Evolutionary conservation across 2,797 vertebrate species (phyloP).

Genomic region (Lepus oiostolus): DNA sequence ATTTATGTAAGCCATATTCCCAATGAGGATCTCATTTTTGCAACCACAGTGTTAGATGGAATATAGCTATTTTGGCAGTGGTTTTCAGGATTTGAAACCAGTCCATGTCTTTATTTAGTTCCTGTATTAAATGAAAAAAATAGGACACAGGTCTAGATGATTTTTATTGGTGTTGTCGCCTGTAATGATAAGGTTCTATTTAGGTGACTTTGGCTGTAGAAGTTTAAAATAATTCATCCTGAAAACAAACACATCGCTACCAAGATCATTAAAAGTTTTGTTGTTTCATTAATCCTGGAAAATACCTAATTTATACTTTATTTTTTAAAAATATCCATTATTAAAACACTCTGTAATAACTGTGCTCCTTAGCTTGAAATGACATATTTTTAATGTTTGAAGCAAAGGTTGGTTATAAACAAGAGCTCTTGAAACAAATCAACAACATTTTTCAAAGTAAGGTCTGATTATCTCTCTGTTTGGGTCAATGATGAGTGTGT

Average conservation of each 20-base stretch:
- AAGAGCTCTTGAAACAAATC: neutral
- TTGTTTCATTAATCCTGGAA: neutral
- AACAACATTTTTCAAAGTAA: neutral
- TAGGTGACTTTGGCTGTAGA: neutral
- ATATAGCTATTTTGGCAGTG: conserved; percentile 23
- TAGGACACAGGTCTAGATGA: neutral
- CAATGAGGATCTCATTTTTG: conserved; percentile 33
- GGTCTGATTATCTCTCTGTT: conserved; percentile 1
- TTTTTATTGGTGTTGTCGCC: neutral
- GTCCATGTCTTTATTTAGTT: conserved; percentile 52
- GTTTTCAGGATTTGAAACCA: conserved; percentile 67
- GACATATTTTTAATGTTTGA: conserved; percentile 19
- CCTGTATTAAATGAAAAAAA: conserved; percentile 44
- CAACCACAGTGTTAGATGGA: neutral
- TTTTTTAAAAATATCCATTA: neutral
- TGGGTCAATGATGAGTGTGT: neutral
- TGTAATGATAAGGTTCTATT: neutral
- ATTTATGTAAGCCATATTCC: conserved; percentile 54
- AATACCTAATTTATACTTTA: conserved; percentile 37
- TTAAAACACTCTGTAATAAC: neutral
- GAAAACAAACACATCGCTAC: neutral
- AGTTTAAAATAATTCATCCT: conserved; percentile 44
- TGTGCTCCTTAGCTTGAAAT: neutral
- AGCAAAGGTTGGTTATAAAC: neutral
- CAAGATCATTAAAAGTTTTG: neutral